A percentile compares a stretch with the other conserved stretches of the same genome.
phyloP scores from a whole-genome alignment of 64 coral and sea anemone species.

The Dendronephthya gigantea region DNA sequence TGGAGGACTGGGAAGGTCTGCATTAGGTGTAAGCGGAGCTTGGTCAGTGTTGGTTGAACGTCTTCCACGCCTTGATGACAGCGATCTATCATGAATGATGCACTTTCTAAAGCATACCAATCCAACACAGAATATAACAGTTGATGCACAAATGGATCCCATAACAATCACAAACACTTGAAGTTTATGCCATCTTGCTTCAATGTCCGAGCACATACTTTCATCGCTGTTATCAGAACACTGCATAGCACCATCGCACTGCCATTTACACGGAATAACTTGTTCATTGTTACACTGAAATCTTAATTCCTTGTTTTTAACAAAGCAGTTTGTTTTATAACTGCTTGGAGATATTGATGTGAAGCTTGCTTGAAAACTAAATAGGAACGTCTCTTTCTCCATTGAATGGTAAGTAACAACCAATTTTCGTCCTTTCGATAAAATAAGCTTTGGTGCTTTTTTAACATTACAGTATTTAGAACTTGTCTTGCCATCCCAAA shows the following conservation, averaged over 20 bases:
- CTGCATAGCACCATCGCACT: background rate
- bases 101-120: conserved; percentile 8
- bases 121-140: background rate
- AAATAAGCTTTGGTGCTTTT: background rate
- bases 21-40: background rate
- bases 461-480: background rate
- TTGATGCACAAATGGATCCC: conserved; percentile 2
- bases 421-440: background rate
- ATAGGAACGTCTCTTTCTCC: background rate
- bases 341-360: background rate
- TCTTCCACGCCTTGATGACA: background rate
- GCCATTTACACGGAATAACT: background rate
- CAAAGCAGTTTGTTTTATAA: background rate
- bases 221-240: conserved; percentile 5
- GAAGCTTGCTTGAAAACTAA: background rate
- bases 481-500: background rate
- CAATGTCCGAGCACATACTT: background rate
- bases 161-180: conserved; percentile 4
- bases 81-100: background rate
- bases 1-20: background rate
- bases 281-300: background rate
- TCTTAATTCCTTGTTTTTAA: background rate
- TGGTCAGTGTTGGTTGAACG: background rate
- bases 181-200: conserved; percentile 10
- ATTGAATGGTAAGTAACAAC: background rate